phyloP scores from a whole-genome alignment of 1,140 invertebrate genomes.

The Trichonephila clavata region DNA sequence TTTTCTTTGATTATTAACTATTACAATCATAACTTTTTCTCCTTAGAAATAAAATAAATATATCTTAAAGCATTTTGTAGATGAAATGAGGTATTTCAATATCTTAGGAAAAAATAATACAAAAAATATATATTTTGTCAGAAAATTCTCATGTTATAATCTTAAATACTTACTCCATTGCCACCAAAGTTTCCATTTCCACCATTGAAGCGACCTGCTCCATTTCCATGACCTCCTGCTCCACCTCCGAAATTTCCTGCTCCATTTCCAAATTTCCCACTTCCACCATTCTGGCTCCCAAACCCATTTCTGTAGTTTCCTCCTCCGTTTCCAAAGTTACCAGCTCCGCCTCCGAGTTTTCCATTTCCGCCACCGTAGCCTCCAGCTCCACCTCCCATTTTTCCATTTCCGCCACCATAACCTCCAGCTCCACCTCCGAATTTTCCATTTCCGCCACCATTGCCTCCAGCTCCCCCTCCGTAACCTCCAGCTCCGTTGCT shows the following conservation, averaged over 20 bases:
- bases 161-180: not conserved
- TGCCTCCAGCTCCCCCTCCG: not conserved
- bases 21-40: too few relatives aligned
- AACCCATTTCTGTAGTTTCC: too few relatives aligned
- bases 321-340: not conserved
- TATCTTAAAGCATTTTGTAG: too few relatives aligned
- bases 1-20: too few relatives aligned
- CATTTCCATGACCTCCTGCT: not conserved
- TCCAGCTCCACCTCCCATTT: too few relatives aligned
- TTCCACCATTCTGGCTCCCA: not conserved
- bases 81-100: too few relatives aligned
- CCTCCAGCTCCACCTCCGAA: not conserved
- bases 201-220: not conserved
- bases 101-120: too few relatives aligned
- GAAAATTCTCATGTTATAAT: too few relatives aligned
- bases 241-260: not conserved
- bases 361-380: not conserved
- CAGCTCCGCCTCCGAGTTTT: not conserved
- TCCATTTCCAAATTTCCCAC: not conserved
- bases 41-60: too few relatives aligned
- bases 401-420: not conserved
- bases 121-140: too few relatives aligned
- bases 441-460: too few relatives aligned
- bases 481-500: not conserved
- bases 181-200: not conserved